A percentile compares a stretch with the other conserved stretches of the same genome.
These are phyloP conservation scores for Esox masquinongy DNA, from an alignment of 2,797 vertebrate genomes.

Conservation along the genomic window DNA sequence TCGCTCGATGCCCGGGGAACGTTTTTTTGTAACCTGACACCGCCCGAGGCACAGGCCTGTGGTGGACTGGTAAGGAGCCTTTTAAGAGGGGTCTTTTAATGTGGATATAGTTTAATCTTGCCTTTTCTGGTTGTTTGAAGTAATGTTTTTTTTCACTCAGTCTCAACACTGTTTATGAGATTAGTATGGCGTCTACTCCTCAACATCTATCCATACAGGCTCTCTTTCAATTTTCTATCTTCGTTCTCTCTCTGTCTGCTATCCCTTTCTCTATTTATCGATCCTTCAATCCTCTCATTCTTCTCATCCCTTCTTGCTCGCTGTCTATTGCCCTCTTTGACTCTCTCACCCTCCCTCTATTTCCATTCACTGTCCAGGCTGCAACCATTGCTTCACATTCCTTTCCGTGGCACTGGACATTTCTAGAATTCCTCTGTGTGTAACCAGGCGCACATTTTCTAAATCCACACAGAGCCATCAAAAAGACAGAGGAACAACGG, in stretches of 20 bases:
- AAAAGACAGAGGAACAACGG: conserved; percentile 26
- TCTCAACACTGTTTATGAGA: background rate
- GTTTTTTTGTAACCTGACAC: conserved; percentile 19
- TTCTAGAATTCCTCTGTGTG: conserved; percentile 70
- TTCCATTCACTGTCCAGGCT: conserved; percentile 62
- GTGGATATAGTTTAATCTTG: conserved; percentile 1
- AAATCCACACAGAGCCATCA: conserved; percentile 31
- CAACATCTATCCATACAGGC: background rate
- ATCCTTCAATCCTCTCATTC: conserved; percentile 10
- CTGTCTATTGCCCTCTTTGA: background rate
- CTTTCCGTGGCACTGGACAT: conserved; percentile 68
- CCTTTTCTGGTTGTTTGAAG: too few species aligned
- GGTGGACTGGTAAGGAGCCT: conserved; percentile 1
- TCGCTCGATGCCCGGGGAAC: conserved; percentile 21
- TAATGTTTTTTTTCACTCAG: background rate
- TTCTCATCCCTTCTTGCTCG: conserved; percentile 9
- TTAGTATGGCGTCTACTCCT: background rate
- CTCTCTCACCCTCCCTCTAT: conserved; percentile 35
- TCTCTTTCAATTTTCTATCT: background rate
- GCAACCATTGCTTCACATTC: conserved; percentile 52
- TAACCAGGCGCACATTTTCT: conserved; percentile 45
- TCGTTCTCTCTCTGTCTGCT: background rate
- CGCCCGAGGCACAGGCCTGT: conserved; percentile 21
- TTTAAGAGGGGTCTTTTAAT: background rate
- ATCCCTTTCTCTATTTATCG: background rate